Evolutionary conservation across 1,140 invertebrate species (phyloP), one percentile per base, ranked within the genome.

Genomic region (Brachionus manjavacas): DNA sequence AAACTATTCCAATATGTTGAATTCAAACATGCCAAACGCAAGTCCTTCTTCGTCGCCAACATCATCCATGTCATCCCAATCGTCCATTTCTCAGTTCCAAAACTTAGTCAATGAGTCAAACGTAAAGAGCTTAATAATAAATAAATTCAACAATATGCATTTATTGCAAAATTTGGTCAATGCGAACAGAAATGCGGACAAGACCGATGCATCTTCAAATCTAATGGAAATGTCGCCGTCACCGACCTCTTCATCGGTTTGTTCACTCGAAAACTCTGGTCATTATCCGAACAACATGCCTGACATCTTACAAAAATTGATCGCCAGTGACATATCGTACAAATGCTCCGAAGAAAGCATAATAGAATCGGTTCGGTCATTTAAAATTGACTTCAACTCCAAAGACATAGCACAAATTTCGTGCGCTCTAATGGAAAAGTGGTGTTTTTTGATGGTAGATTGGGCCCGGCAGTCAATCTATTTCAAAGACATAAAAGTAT

Each of bases 361-460:
- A 12, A 70, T 83, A 6, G 81, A 83, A 12, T 68, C 60, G 7
- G 70, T 83, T n/a, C 31, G 60, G 14, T 68, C 60, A 9, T 25
- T 83, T 70, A 68, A 46, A 35, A 20, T 83, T 16, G 81, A 83
- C 43, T 55, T 83, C 16, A 83, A 68, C 35, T 68, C 60, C 0
- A 60, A 49, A 31, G 81, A 83, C 23, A 52, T 68, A 23, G 23
- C 23, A 52, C 41, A 68, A 70, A 41, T 41, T 52, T 14, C 60
- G 0, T 84, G 83, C 64, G 41, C 25, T 25, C 28, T 84, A 12
- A 46, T 84, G 25, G 83, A 84, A 46, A 78, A 79, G 79, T 68
- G 43, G 31, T 84, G 72, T 7, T 84, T 84, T 79, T 28, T 84
- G 3, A 79, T 84, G 72, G 84, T 84, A 11, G 84, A 84, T 66